These are phyloP conservation scores for Mactra quadrangularis DNA, from an alignment of 1,140 invertebrate genomes.

Conservation along the genomic window DNA sequence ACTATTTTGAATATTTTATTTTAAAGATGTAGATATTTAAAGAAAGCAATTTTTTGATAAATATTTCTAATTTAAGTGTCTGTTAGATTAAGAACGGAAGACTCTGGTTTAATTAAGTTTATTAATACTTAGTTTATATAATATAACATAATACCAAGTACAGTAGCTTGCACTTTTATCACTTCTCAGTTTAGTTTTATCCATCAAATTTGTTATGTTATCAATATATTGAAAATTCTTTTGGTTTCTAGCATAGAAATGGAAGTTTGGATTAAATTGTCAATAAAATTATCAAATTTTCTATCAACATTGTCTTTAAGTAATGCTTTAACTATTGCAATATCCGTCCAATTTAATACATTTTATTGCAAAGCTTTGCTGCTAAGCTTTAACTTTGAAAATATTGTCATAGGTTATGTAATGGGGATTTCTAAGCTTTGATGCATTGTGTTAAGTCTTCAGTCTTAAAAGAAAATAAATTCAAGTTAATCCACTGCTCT, in stretches of 20 bases:
- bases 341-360: background rate
- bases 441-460: background rate
- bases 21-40: no score
- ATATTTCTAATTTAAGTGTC: no score
- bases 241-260: conserved; percentile 24
- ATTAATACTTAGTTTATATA: no score
- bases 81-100: no score
- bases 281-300: conserved; percentile 17
- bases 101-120: no score
- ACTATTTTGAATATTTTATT: no score
- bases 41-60: no score
- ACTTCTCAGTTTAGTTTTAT: background rate
- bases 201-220: conserved; percentile 11
- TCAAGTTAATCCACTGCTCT: conserved; percentile 13
- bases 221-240: conserved; percentile 53
- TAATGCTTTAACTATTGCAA: conserved; percentile 34
- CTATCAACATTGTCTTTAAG: conserved; percentile 15
- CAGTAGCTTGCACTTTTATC: background rate
- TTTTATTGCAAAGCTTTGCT: conserved; percentile 14
- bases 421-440: conserved; percentile 26
- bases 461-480: conserved; percentile 22
- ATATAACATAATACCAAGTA: no score
- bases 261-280: conserved; percentile 42
- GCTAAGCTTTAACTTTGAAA: conserved; percentile 23
- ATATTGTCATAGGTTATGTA: conserved; percentile 33